phyloP scores from a whole-genome alignment of 2,888 invertebrate genomes.

The Machimus rusticus region DNA sequence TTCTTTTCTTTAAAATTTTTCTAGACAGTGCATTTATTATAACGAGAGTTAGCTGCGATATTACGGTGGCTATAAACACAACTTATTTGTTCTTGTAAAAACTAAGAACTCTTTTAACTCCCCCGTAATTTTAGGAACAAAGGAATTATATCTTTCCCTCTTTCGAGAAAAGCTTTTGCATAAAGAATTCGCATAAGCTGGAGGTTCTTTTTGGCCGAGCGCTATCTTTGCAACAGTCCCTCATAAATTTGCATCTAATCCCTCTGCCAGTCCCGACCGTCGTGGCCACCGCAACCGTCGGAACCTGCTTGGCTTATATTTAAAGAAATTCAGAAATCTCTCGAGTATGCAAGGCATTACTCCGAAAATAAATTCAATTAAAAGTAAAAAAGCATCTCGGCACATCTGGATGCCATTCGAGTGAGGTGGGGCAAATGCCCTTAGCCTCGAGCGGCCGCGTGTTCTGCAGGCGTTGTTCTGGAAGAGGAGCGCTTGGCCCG shows the following conservation, averaged over 20 bases:
- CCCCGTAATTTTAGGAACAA: not conserved
- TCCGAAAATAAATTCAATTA: conserved; percentile 14
- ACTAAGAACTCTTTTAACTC: not conserved
- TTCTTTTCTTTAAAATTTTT: not conserved
- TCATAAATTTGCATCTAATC: not conserved
- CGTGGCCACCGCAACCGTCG: not conserved
- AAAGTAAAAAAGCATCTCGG: not conserved
- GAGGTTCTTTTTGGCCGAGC: not conserved
- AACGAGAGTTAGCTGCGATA: not conserved
- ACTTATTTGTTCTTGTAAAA: not conserved
- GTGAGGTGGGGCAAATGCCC: not conserved
- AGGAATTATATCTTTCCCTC: not conserved
- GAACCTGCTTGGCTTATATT: not conserved
- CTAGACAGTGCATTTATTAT: not conserved
- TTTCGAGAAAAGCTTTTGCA: not conserved
- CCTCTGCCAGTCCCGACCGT: not conserved
- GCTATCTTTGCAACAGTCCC: not conserved
- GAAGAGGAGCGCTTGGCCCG: not conserved
- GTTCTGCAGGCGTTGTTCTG: not conserved
- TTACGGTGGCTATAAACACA: not conserved
- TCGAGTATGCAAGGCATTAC: not conserved
- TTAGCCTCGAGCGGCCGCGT: not conserved
- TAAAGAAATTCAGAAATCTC: not conserved
- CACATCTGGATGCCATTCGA: conserved; percentile 4
- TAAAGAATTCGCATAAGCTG: not conserved